Conservation (phyloP, 2,888 invertebrate genomes). For the Tenthredo mesomela region DNA sequence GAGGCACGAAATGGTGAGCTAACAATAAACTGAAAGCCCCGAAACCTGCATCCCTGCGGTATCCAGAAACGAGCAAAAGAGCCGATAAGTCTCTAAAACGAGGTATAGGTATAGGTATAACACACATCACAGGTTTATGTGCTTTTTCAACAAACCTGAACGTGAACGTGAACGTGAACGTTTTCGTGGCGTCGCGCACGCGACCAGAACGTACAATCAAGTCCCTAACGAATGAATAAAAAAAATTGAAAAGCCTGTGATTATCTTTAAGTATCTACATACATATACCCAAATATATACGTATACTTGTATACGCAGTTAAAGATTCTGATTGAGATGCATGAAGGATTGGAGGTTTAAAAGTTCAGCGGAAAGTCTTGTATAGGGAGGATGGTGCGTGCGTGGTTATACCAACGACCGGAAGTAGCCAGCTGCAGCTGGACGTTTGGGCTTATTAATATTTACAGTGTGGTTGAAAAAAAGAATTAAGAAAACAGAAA, state of each 20-base stretch:
- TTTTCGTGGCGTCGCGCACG: slow-evolving; percentile 4
- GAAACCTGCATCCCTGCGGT: slow-evolving; percentile 4
- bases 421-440: slow-evolving; percentile 50
- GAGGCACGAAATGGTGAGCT: neutral
- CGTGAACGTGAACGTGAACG: neutral
- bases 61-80: slow-evolving; percentile 2
- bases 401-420: slow-evolving; percentile 45
- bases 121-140: neutral
- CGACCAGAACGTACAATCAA: slow-evolving; percentile 29
- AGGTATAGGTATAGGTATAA: neutral
- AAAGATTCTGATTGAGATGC: slow-evolving; percentile 45
- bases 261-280: slow-evolving; percentile 1
- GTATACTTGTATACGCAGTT: too few species aligned
- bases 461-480: slow-evolving; percentile 31
- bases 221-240: neutral
- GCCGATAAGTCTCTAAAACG: neutral
- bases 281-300: neutral
- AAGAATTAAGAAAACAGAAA: neutral
- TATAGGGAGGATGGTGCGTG: slow-evolving; percentile 16
- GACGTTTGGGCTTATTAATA: slow-evolving; percentile 34
- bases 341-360: slow-evolving; percentile 4
- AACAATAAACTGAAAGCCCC: slow-evolving; percentile 7
- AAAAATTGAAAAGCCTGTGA: neutral
- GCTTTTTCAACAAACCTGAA: slow-evolving; percentile 12
- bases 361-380: slow-evolving; percentile 19